These are phyloP conservation scores for Heterochromis multidens DNA, from an alignment of 2,113 vertebrate genomes.

Conservation along the genomic window DNA sequence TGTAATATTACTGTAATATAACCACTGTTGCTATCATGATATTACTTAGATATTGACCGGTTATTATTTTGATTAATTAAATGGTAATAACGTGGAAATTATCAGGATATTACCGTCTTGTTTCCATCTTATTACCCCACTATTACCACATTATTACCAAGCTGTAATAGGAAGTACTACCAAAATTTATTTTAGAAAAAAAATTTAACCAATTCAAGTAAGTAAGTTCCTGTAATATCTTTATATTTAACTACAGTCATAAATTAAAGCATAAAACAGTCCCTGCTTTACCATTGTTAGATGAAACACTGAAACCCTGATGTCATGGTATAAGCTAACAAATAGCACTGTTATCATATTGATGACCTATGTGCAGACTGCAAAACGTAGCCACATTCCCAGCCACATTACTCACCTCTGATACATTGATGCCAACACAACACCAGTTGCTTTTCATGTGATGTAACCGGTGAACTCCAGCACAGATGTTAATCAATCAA, in stretches of 20 bases:
- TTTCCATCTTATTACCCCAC: too few relatives aligned
- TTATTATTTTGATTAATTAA: too few relatives aligned
- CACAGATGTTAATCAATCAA: background rate
- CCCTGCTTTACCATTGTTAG: background rate
- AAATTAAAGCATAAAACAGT: background rate
- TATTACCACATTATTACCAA: too few relatives aligned
- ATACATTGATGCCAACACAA: background rate
- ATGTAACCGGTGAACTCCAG: background rate
- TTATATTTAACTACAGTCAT: background rate
- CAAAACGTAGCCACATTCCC: too few relatives aligned
- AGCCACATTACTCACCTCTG: background rate
- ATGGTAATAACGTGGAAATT: too few relatives aligned
- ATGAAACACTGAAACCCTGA: background rate
- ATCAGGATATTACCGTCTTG: too few relatives aligned
- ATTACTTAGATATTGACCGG: too few relatives aligned
- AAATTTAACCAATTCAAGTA: too few relatives aligned
- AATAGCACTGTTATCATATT: background rate
- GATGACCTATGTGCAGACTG: background rate
- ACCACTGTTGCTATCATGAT: too few relatives aligned
- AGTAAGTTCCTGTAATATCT: background rate
- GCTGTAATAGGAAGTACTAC: too few relatives aligned
- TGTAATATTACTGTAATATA: too few relatives aligned
- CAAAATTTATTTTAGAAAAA: too few relatives aligned
- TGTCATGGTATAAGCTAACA: fast-evolving
- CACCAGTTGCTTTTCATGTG: background rate